phyloP scores from a whole-genome alignment of 37 sponge, comb jelly and placozoan genomes.

The Oscarella lobularis region DNA sequence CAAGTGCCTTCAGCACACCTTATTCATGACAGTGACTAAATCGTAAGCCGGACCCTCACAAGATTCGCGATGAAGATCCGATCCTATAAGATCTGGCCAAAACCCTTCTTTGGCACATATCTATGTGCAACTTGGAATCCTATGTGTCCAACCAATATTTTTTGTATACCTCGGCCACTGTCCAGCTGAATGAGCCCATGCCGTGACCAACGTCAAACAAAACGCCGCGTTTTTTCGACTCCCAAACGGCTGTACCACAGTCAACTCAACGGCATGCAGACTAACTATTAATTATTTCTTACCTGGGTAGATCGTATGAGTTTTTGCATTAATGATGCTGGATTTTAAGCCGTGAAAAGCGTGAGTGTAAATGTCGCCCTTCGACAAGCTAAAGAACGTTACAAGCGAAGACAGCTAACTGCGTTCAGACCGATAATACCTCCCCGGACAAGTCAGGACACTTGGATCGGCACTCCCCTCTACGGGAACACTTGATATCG shows the following conservation, averaged over 20 bases:
- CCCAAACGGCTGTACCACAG: slow-evolving; percentile 4
- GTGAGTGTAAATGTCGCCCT: slow-evolving; percentile 34
- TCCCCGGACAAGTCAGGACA: slow-evolving; percentile 5
- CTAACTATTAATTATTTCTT: not conserved
- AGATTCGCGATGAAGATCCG: slow-evolving; percentile 18
- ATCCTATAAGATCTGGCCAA: slow-evolving; percentile 27
- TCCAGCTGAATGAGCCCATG: slow-evolving; percentile 26
- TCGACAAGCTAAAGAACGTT: not conserved
- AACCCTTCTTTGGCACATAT: not conserved
- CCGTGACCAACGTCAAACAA: slow-evolving; percentile 31
- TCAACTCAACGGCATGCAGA: not conserved
- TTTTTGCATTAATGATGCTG: slow-evolving; percentile 13
- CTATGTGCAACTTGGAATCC: not conserved
- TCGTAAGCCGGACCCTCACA: slow-evolving; percentile 35
- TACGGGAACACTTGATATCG: slow-evolving; percentile 23
- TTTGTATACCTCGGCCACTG: slow-evolving; percentile 13
- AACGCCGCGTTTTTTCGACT: slow-evolving; percentile 14
- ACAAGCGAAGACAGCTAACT: no score
- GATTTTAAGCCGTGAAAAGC: slow-evolving; percentile 14
- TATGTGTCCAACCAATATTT: not conserved
- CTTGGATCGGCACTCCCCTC: not conserved
- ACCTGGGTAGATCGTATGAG: not conserved
- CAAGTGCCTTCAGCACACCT: not conserved
- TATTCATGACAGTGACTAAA: slow-evolving; percentile 25
- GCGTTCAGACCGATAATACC: no score